These are phyloP conservation scores for Loriculus beryllinus DNA, from an alignment of 2,797 vertebrate species.

Conservation along the genomic window DNA sequence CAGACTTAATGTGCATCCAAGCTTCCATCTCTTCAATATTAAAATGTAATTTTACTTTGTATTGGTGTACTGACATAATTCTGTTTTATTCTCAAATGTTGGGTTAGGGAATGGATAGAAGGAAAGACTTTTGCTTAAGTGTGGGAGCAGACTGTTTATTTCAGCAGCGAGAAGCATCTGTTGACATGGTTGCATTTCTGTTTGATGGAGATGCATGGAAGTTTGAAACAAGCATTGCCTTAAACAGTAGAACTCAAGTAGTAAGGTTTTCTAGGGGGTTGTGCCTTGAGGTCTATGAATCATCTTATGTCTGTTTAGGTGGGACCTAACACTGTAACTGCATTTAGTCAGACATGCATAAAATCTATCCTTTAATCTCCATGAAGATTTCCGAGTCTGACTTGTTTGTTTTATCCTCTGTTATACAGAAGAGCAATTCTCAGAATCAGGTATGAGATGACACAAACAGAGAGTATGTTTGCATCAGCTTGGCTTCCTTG, in stretches of 20 bases:
- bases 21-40: neutral
- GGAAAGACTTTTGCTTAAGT: neutral
- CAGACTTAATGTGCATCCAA: neutral
- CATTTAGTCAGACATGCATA: neutral
- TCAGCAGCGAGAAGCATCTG: neutral
- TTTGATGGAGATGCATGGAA: neutral
- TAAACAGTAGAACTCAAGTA: neutral
- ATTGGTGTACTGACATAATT: neutral
- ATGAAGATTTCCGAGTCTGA: neutral
- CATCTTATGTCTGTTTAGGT: neutral
- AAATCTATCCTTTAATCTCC: neutral
- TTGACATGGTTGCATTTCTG: neutral
- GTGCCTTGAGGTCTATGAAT: neutral
- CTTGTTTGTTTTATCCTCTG: neutral
- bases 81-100: neutral
- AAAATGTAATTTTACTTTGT: neutral
- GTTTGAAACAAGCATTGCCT: neutral
- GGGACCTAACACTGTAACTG: neutral
- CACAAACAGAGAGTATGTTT: neutral
- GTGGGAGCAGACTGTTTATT: neutral
- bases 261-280: neutral
- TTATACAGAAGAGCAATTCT: neutral
- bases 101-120: neutral
- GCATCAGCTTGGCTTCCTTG: neutral
- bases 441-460: neutral